These are phyloP conservation scores for Aphaenogaster floridana DNA, from an alignment of 1,140 invertebrate genomes.

Conservation along the genomic window DNA sequence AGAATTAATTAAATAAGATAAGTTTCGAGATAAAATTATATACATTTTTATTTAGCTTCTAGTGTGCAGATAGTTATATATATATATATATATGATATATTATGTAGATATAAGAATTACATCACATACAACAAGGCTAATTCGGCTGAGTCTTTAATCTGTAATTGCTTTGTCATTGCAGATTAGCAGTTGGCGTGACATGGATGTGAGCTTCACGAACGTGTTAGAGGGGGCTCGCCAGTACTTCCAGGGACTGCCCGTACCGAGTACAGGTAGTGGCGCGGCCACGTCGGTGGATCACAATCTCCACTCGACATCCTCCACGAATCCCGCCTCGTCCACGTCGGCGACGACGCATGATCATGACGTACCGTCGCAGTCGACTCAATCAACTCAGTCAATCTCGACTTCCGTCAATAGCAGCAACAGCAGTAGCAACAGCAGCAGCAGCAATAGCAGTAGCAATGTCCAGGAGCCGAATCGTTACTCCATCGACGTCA, in stretches of 20 bases:
- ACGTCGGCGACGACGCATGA: slow-evolving; percentile 83
- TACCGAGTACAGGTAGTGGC: slow-evolving; percentile 86
- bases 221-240: slow-evolving; percentile 93
- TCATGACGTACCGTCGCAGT: slow-evolving; percentile 72
- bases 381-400: slow-evolving; percentile 75
- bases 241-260: slow-evolving; percentile 92
- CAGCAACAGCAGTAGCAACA: slow-evolving; percentile 62
- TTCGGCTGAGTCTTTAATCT: background rate
- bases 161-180: slow-evolving; percentile 69
- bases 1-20: background rate
- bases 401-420: slow-evolving; percentile 75
- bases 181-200: slow-evolving; percentile 87
- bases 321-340: slow-evolving; percentile 82
- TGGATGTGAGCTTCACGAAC: slow-evolving; percentile 93
- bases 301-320: slow-evolving; percentile 82
- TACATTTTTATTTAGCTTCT: background rate
- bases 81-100: background rate
- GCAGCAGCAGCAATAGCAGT: slow-evolving; percentile 54
- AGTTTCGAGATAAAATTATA: background rate
- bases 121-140: background rate
- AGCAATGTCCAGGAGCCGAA: slow-evolving; percentile 72
- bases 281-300: slow-evolving; percentile 85
- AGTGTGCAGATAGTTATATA: background rate
- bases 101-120: background rate
- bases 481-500: slow-evolving; percentile 69